These are phyloP conservation scores for Nasua narica DNA, from an alignment of 2,797 vertebrate species.

Conservation along the genomic window DNA sequence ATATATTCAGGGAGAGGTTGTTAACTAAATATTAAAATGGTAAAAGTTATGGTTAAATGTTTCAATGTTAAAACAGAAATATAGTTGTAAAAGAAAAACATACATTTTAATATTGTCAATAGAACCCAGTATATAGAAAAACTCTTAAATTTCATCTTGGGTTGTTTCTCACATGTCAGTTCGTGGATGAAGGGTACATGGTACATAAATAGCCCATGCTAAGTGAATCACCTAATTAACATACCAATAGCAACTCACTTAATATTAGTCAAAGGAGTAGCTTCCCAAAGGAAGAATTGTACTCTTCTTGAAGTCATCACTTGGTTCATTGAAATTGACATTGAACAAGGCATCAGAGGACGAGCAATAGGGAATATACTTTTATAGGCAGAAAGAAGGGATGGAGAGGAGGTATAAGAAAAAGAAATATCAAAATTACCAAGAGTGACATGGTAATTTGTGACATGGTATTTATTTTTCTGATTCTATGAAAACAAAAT, in stretches of 20 bases:
- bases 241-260: background rate
- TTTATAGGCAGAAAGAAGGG: background rate
- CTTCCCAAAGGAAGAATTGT: slow-evolving; percentile 56
- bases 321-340: slow-evolving; percentile 47
- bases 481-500: slow-evolving; percentile 19
- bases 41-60: background rate
- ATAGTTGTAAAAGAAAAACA: background rate
- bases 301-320: slow-evolving; percentile 12
- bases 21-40: background rate
- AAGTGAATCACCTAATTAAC: slow-evolving; percentile 30
- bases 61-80: background rate
- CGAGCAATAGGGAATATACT: background rate
- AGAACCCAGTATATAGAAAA: background rate
- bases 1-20: background rate
- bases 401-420: background rate
- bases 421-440: background rate
- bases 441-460: background rate
- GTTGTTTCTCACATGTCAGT: background rate
- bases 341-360: background rate
- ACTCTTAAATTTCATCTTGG: background rate
- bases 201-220: background rate
- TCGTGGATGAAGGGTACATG: background rate
- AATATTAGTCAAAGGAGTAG: slow-evolving; percentile 19
- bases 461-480: background rate
- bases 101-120: background rate